Conservation (phyloP, 1,140 invertebrate species). For the Drosophila pruinosa region DNA sequence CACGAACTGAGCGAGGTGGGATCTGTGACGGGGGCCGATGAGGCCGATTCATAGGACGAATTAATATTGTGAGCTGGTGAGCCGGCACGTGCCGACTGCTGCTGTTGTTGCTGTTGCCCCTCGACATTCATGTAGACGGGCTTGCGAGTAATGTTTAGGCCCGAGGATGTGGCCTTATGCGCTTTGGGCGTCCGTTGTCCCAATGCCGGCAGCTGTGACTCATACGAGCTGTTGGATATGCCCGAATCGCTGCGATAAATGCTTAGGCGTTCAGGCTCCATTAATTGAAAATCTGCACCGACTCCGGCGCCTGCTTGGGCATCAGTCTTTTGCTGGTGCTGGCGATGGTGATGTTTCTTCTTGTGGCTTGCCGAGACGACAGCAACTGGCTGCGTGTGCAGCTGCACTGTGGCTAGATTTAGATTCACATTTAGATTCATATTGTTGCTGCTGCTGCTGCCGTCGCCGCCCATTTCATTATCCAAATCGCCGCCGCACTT, state of each 20-base stretch:
- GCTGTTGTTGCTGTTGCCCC: constrained; percentile 38
- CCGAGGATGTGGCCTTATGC: constrained; percentile 3
- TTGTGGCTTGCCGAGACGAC: constrained; percentile 50
- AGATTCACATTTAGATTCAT: constrained; percentile 1
- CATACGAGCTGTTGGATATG: constrained; percentile 81
- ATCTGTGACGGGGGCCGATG: constrained; percentile 47
- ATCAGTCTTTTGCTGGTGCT: constrained; percentile 77
- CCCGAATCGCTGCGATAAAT: constrained; percentile 82
- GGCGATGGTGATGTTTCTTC: constrained; percentile 77
- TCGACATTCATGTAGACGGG: constrained; percentile 66
- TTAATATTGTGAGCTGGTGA: constrained; percentile 52
- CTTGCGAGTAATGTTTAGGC: constrained; percentile 30
- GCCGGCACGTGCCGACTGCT: constrained; percentile 21
- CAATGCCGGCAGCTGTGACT: constrained; percentile 56
- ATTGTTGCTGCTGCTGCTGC: constrained; percentile 27
- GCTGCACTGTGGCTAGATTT: constrained; percentile 57
- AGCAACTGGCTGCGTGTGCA: constrained; percentile 59
- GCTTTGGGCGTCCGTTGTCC: constrained; percentile 34
- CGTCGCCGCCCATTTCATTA: constrained; percentile 27
- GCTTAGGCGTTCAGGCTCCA: constrained; percentile 74
- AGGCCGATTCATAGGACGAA: constrained; percentile 63
- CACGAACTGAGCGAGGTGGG: constrained; percentile 51
- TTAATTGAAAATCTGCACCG: constrained; percentile 56
- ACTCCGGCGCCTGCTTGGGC: constrained; percentile 17
- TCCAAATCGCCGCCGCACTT: constrained; percentile 65